phyloP scores from a whole-genome alignment of 2,797 vertebrate genomes.

The Trachurus trachurus region DNA sequence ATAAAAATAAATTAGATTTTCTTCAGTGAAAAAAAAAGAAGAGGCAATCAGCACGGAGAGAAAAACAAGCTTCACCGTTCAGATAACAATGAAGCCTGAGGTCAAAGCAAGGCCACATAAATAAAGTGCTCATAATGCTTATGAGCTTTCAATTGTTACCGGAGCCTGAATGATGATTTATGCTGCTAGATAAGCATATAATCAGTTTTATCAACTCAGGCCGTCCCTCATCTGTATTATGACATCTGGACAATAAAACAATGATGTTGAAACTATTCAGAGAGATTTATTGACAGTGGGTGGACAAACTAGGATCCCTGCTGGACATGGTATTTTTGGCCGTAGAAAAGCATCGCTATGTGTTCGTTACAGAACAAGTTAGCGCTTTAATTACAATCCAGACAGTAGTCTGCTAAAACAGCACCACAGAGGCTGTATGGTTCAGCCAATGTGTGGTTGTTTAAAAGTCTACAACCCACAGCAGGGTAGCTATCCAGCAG shows the following conservation, averaged over 20 bases:
- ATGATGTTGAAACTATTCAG: neutral
- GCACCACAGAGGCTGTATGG: neutral
- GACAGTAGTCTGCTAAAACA: neutral
- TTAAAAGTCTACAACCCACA: no score
- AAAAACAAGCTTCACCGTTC: neutral
- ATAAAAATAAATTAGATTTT: neutral
- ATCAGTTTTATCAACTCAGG: conserved; percentile 15
- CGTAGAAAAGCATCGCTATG: neutral
- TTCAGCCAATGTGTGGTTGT: neutral
- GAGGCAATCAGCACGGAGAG: neutral
- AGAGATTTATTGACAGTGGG: conserved; percentile 1
- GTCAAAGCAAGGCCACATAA: neutral
- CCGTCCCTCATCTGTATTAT: conserved; percentile 5
- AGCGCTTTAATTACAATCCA: neutral
- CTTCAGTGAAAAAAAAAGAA: neutral
- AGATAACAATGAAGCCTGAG: neutral
- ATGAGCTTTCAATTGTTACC: conserved; percentile 9
- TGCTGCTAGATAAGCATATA: conserved; percentile 3
- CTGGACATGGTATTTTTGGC: neutral
- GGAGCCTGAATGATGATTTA: neutral
- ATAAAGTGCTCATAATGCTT: conserved; percentile 26
- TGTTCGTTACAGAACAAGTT: neutral
- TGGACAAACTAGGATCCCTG: neutral
- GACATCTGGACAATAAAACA: conserved; percentile 15
- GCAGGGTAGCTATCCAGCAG: no score